Evolutionary conservation across 2,113 vertebrate species (phyloP).

Genomic region (Toxotes jaculatrix): DNA sequence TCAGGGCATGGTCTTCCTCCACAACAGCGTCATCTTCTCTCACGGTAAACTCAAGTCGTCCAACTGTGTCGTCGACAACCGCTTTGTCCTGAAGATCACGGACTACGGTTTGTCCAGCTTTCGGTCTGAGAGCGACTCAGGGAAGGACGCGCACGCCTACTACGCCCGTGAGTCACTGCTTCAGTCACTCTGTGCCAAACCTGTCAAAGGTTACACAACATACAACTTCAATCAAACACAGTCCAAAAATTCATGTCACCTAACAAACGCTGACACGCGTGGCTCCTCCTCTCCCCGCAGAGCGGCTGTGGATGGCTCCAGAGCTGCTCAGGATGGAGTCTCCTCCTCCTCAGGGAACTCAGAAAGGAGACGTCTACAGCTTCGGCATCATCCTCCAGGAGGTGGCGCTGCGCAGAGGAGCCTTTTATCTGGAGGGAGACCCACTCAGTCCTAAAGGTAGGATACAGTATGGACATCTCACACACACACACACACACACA

Average conservation of each 20-base stretch:
- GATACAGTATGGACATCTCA: background rate
- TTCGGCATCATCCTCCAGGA: slow-evolving; percentile 97
- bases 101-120: slow-evolving; percentile 95
- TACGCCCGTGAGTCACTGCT: slow-evolving; percentile 89
- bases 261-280: background rate
- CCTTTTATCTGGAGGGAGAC: slow-evolving; percentile 89
- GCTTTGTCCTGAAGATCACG: slow-evolving; percentile 96
- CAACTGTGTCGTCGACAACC: slow-evolving; percentile 96
- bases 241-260: background rate
- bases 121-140: slow-evolving; percentile 65
- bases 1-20: slow-evolving; percentile 95
- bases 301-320: slow-evolving; percentile 92
- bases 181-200: background rate
- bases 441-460: slow-evolving; percentile 93
- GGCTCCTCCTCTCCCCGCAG: slow-evolving; percentile 68
- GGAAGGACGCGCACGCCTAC: slow-evolving; percentile 86
- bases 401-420: slow-evolving; percentile 90
- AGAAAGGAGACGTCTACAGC: slow-evolving; percentile 94
- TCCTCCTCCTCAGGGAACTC: slow-evolving; percentile 85
- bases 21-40: slow-evolving; percentile 90
- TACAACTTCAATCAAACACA: too few relatives aligned
- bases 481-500: too few relatives aligned
- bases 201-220: too few relatives aligned
- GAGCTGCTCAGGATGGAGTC: slow-evolving; percentile 89
- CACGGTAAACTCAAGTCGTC: slow-evolving; percentile 97